These are phyloP conservation scores for Lutjanus argentimaculatus DNA, from an alignment of 2,797 vertebrate species.

Conservation along the genomic window DNA sequence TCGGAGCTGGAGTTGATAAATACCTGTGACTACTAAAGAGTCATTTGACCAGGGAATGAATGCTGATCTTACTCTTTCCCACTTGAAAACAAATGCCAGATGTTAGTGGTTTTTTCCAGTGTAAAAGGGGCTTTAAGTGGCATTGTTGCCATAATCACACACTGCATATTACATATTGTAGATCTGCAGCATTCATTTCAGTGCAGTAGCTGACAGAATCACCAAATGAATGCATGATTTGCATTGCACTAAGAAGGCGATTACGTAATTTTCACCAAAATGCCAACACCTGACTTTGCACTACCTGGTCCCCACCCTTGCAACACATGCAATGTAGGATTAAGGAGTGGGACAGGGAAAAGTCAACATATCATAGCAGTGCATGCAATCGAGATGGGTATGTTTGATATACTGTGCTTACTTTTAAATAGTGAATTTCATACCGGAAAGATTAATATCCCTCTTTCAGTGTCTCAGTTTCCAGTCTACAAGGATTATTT, in stretches of 20 bases:
- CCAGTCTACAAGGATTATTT: background rate
- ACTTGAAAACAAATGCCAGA: too few relatives aligned
- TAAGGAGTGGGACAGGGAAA: background rate
- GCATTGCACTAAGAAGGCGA: background rate
- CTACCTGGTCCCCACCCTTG: background rate
- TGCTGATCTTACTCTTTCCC: too few relatives aligned
- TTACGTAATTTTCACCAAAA: background rate
- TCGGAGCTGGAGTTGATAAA: too few relatives aligned
- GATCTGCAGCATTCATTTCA: background rate
- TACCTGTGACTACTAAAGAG: too few relatives aligned
- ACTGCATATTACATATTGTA: background rate
- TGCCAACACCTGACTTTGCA: background rate
- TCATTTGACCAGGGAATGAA: too few relatives aligned
- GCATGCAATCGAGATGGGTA: background rate
- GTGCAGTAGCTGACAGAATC: background rate
- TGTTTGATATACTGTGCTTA: background rate
- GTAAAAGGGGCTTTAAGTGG: background rate
- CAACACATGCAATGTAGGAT: background rate
- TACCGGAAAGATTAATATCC: constrained; percentile 14
- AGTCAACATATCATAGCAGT: background rate
- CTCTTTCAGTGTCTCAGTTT: constrained; percentile 22
- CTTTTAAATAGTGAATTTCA: constrained; percentile 3
- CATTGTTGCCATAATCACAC: background rate
- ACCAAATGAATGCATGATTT: background rate
- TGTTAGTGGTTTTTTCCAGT: too few relatives aligned